Percentiles rank a stretch among this genome's conserved stretches.
Evolutionary conservation across 64 coral and sea anemone genomes (phyloP).

Genomic region (Dendronephthya gigantea): DNA sequence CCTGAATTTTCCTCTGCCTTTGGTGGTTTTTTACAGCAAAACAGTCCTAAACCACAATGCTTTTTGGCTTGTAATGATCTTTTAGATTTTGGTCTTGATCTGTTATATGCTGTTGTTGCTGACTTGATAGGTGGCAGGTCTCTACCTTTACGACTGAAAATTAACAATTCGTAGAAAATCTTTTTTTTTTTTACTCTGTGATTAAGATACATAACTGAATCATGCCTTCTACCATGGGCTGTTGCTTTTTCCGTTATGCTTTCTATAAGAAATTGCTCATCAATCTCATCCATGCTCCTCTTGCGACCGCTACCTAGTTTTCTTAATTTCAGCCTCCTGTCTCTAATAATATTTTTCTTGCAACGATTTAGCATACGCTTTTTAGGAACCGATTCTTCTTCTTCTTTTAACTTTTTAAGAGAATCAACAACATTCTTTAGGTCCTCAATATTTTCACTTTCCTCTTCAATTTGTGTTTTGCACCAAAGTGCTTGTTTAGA

Average conservation of each 20-base stretch:
- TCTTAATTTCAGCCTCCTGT: constrained; percentile 35
- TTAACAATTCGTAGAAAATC: constrained; percentile 34
- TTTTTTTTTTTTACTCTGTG: constrained; percentile 25
- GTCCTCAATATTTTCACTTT: no score
- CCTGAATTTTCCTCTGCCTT: neutral
- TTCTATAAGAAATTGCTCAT: constrained; percentile 17
- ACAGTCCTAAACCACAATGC: constrained; percentile 18
- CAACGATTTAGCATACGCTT: constrained; percentile 25
- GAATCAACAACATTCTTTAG: no score
- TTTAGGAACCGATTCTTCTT: no score
- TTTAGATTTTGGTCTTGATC: constrained; percentile 24
- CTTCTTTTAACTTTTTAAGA: no score
- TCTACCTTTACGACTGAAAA: constrained; percentile 2
- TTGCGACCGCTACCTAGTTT: constrained; percentile 20
- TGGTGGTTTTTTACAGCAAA: constrained; percentile 19
- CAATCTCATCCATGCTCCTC: constrained; percentile 29
- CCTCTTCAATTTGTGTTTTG: no score
- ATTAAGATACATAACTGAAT: constrained; percentile 30
- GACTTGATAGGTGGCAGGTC: constrained; percentile 6
- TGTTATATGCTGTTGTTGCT: constrained; percentile 30
- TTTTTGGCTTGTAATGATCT: constrained; percentile 30
- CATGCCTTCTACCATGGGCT: constrained; percentile 29
- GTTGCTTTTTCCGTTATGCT: constrained; percentile 37
- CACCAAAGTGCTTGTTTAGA: no score
- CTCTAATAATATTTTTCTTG: constrained; percentile 33